These are phyloP conservation scores for Lordiphosa mommai DNA, from an alignment of 1,140 invertebrate species.

Conservation along the genomic window DNA sequence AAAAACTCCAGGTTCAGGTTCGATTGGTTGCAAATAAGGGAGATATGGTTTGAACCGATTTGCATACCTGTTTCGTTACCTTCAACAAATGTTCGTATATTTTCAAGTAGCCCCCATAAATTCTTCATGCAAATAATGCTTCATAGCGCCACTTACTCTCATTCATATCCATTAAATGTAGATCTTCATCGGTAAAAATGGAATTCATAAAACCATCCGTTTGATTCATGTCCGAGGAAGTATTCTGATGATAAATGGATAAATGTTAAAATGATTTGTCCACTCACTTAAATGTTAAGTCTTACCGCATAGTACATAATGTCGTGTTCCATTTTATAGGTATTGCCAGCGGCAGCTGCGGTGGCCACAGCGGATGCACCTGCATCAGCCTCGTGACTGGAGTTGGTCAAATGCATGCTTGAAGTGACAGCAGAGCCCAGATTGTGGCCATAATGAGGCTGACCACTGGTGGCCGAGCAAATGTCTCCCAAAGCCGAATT, in stretches of 20 bases:
- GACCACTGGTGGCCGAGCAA: slow-evolving; percentile 49
- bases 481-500: slow-evolving; percentile 60
- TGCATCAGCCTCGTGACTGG: slow-evolving; percentile 79
- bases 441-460: slow-evolving; percentile 84
- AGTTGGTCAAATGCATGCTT: slow-evolving; percentile 83
- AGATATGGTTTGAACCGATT: too few relatives aligned
- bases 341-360: slow-evolving; percentile 45
- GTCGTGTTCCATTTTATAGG: slow-evolving; percentile 81
- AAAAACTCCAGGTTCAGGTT: too few relatives aligned
- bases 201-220: slow-evolving; percentile 92
- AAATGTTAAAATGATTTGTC: background rate
- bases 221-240: slow-evolving; percentile 85
- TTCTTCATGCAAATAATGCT: too few relatives aligned
- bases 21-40: too few relatives aligned
- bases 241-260: slow-evolving; percentile 78
- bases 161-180: slow-evolving; percentile 94
- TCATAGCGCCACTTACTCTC: slow-evolving; percentile 84
- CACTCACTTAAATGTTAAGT: background rate
- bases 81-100: too few relatives aligned
- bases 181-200: slow-evolving; percentile 91
- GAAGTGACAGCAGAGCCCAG: slow-evolving; percentile 88
- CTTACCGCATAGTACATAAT: slow-evolving; percentile 81
- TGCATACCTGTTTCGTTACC: too few relatives aligned
- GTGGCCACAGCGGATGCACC: slow-evolving; percentile 58
- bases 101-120: too few relatives aligned